Percentiles rank a stretch among this genome's conserved stretches.
phyloP scores from a whole-genome alignment of 1,140 invertebrate genomes.

The Drosophila erecta region DNA sequence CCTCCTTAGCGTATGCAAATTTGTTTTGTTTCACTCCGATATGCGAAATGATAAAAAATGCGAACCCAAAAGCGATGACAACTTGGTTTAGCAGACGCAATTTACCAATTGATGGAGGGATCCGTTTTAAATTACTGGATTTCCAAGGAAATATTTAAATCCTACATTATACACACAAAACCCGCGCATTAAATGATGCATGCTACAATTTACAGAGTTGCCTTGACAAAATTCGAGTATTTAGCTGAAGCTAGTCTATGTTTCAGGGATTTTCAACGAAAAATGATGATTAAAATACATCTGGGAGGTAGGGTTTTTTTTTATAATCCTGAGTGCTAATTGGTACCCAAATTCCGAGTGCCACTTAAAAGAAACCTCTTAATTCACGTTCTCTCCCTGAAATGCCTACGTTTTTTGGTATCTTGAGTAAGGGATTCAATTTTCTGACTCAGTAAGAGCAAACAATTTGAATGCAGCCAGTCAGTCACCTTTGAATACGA shows the following conservation, averaged over 20 bases:
- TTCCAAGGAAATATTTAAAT: slow-evolving; percentile 8
- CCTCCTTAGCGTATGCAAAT: slow-evolving; percentile 67
- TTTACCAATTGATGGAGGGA: slow-evolving; percentile 20
- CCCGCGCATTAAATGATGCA: too few relatives aligned
- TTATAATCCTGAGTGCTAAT: background rate
- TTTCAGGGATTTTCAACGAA: too few relatives aligned
- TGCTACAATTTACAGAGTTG: background rate
- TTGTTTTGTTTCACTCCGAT: slow-evolving; percentile 31
- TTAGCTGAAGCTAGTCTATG: too few relatives aligned
- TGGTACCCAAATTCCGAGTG: background rate
- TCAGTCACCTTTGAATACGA: slow-evolving; percentile 15
- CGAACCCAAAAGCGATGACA: slow-evolving; percentile 32
- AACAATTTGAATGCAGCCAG: slow-evolving; percentile 28
- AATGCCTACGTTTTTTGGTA: slow-evolving; percentile 4
- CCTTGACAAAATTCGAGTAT: background rate
- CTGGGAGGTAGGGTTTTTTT: background rate
- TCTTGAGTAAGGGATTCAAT: background rate
- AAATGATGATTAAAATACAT: too few relatives aligned
- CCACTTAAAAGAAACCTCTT: slow-evolving; percentile 1
- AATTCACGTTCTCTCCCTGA: background rate
- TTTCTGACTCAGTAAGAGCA: slow-evolving; percentile 19
- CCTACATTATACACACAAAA: background rate
- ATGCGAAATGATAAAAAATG: slow-evolving; percentile 17
- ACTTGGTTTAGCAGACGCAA: slow-evolving; percentile 26
- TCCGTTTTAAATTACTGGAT: background rate